Evolutionary conservation across 2,888 invertebrate genomes (phyloP), one percentile per base, ranked within the genome.

Genomic region (Formica aserva): DNA sequence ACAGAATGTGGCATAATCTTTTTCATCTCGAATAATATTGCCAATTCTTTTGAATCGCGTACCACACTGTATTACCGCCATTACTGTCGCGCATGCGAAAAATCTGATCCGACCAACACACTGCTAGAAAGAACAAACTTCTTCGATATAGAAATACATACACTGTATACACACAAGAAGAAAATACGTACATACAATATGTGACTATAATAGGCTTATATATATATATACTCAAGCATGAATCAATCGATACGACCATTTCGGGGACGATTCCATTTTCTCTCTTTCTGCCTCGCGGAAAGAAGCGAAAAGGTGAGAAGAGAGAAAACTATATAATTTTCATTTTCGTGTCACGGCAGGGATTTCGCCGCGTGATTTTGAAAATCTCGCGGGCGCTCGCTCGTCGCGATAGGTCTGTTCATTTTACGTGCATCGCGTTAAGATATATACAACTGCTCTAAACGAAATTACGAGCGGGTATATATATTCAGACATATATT

Each of bases 181-280:
- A 41, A 38, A 72, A 26, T 18, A 26, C n/a, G 41, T 29, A 29
- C n/a, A 18, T 45, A 3, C 15, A 45, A 45, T 45, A 48, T 32
- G 15, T n/a, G 15, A 74, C 29, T 15, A 38, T 38, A 38, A 55
- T 2, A 11, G 22, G 18, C 26, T 29, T 22, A 22, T 60, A 41
- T 74, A 74, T 32, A 32, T 60, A 41, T 74, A 62, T 65, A 76
- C 35, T 48, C 26, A 52, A 76, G 26, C 6, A 26, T 1, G 26
- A 66, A 66, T 48, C 48, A 48, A 76, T 76, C 76, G 38, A 76
- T 76, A n/a, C 22, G 32, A 48, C 52, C n/a, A n/a, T 76, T 65
- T 65, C 38, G 35, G 65, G 52, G 65, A 55, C 52, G 38, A 65
- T 52, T 45, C 65, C 52, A 26, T 18, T 76, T 52, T 76, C 63